Evolutionary conservation across 2,797 vertebrate species (phyloP).

Genomic region (Atherinosoma microstoma): DNA sequence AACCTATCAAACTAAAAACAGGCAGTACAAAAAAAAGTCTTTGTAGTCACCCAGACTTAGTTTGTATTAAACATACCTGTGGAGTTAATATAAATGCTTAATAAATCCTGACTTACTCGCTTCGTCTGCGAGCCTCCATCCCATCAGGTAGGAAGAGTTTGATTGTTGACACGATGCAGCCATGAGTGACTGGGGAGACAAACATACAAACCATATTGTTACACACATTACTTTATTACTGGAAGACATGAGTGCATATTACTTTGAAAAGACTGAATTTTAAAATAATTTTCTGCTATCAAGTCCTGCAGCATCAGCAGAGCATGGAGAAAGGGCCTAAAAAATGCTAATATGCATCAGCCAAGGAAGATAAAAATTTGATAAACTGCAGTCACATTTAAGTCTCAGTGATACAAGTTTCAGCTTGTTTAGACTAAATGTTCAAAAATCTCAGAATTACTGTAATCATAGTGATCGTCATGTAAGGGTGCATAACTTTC

Average conservation of each 20-base stretch:
- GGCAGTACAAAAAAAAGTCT: no score
- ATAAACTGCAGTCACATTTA: neutral
- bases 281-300: neutral
- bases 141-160: slow-evolving; percentile 99
- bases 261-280: neutral
- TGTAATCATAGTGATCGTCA: neutral
- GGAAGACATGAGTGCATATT: neutral
- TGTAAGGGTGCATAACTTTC: neutral
- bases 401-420: neutral
- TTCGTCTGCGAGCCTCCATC: slow-evolving; percentile 95
- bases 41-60: no score
- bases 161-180: slow-evolving; percentile 98
- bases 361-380: neutral
- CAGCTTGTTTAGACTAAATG: neutral
- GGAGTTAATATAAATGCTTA: neutral
- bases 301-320: neutral
- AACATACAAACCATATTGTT: slow-evolving; percentile 26
- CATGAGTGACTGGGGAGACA: slow-evolving; percentile 94
- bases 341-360: neutral
- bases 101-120: slow-evolving; percentile 89
- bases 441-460: neutral
- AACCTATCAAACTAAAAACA: neutral
- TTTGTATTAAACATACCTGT: neutral
- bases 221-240: neutral
- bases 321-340: neutral